phyloP scores from a whole-genome alignment of 2,888 invertebrate genomes.

The Protodeltote pygarga region DNA sequence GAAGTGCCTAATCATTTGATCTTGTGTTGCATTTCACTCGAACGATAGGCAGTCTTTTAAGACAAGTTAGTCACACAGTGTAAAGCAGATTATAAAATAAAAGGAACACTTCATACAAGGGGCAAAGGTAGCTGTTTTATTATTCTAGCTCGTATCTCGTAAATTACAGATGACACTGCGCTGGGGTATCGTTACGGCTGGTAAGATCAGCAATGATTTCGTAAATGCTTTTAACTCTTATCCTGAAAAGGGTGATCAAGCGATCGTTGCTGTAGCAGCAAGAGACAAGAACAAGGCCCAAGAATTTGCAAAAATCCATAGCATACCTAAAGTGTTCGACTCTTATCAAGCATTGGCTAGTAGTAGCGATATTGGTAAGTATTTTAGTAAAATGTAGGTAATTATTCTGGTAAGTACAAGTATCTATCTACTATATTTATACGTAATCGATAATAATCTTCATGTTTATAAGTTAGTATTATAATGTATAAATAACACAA shows the following conservation, averaged over 20 bases:
- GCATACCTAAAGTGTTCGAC: conserved; percentile 90
- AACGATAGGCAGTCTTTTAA: too few species aligned
- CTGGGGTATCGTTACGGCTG: conserved; percentile 95
- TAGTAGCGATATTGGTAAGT: conserved; percentile 91
- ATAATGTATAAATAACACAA: too few species aligned
- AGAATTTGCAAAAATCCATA: conserved; percentile 90
- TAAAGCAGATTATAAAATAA: too few species aligned
- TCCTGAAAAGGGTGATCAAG: conserved; percentile 88
- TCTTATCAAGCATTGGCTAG: conserved; percentile 91
- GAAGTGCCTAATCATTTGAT: background rate
- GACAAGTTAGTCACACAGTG: too few species aligned
- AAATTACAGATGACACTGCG: conserved; percentile 82
- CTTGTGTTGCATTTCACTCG: background rate
- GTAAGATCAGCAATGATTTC: conserved; percentile 95
- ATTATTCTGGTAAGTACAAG: background rate
- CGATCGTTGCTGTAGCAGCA: conserved; percentile 92
- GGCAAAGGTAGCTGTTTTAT: background rate
- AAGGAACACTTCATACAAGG: too few species aligned
- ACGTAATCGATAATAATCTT: too few species aligned
- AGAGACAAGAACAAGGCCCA: conserved; percentile 89
- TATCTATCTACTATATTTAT: background rate
- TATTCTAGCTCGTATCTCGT: background rate
- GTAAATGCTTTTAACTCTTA: conserved; percentile 89
- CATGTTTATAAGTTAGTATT: too few species aligned
- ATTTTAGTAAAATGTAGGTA: background rate